These are phyloP conservation scores for Acleris emargana DNA, from an alignment of 2,888 invertebrate genomes.

Conservation along the genomic window DNA sequence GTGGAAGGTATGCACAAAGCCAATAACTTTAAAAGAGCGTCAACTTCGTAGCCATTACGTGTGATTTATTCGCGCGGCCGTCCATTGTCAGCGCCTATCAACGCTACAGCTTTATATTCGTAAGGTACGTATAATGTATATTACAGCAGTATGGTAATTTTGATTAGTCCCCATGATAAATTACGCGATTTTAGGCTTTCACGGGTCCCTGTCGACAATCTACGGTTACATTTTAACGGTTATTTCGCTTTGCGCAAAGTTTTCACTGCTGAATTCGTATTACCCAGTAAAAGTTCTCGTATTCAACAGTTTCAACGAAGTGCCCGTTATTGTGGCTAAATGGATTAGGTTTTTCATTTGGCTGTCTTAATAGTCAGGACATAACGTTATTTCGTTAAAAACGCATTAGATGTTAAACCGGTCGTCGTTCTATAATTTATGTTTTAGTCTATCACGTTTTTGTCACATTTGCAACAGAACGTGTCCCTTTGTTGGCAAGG, in stretches of 20 bases:
- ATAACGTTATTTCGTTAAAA: not conserved
- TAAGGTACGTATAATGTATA: conserved; percentile 58
- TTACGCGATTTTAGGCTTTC: conserved; percentile 55
- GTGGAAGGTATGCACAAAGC: conserved; percentile 55
- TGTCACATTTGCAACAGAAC: not conserved
- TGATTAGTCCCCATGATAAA: conserved; percentile 54
- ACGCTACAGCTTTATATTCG: conserved; percentile 40
- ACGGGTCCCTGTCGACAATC: conserved; percentile 41
- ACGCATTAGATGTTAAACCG: not conserved
- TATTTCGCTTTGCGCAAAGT: conserved; percentile 38
- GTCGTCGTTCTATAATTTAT: not conserved
- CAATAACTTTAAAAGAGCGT: conserved; percentile 66
- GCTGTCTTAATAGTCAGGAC: not conserved
- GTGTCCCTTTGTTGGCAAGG: conserved; percentile 6
- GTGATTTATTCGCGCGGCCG: conserved; percentile 63
- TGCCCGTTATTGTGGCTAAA: conserved; percentile 22
- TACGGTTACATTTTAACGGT: conserved; percentile 47
- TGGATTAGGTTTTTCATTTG: conserved; percentile 20
- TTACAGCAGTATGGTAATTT: conserved; percentile 49
- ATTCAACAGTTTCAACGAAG: conserved; percentile 28
- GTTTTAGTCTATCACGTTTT: not conserved
- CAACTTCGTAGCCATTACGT: conserved; percentile 59
- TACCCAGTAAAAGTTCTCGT: conserved; percentile 19
- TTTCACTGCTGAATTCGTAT: conserved; percentile 31
- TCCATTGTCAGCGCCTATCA: conserved; percentile 64